These are phyloP conservation scores for Polyommatus icarus DNA, from an alignment of 2,888 invertebrate species.

Conservation along the genomic window DNA sequence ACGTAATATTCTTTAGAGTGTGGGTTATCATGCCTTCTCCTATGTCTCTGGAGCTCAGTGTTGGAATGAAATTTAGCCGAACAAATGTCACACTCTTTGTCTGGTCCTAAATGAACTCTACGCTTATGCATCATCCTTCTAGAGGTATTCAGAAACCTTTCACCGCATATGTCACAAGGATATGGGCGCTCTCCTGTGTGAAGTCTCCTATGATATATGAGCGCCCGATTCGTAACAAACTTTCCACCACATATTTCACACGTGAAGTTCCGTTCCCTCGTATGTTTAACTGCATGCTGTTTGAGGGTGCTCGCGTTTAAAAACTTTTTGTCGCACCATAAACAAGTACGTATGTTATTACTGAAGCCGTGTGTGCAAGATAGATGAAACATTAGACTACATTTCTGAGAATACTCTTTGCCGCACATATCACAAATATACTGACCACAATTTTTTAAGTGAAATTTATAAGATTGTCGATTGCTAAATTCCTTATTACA, in stretches of 20 bases:
- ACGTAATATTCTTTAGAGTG: slow-evolving; percentile 59
- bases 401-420: background rate
- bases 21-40: slow-evolving; percentile 61
- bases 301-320: slow-evolving; percentile 53
- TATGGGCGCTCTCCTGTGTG: slow-evolving; percentile 70
- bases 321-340: background rate
- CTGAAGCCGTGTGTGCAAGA: background rate
- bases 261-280: slow-evolving; percentile 61
- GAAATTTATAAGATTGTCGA: background rate
- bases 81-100: slow-evolving; percentile 59
- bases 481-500: background rate
- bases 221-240: slow-evolving; percentile 64
- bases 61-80: slow-evolving; percentile 58
- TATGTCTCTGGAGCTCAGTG: slow-evolving; percentile 56
- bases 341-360: background rate
- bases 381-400: background rate
- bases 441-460: background rate
- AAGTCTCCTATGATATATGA: slow-evolving; percentile 62
- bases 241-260: slow-evolving; percentile 62
- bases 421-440: background rate
- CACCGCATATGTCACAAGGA: slow-evolving; percentile 62
- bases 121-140: slow-evolving; percentile 63
- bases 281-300: slow-evolving; percentile 66
- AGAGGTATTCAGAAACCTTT: slow-evolving; percentile 64
- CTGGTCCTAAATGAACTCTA: slow-evolving; percentile 61